These are phyloP conservation scores for Alethe castanea DNA, from an alignment of 2,113 vertebrate species.

Conservation along the genomic window DNA sequence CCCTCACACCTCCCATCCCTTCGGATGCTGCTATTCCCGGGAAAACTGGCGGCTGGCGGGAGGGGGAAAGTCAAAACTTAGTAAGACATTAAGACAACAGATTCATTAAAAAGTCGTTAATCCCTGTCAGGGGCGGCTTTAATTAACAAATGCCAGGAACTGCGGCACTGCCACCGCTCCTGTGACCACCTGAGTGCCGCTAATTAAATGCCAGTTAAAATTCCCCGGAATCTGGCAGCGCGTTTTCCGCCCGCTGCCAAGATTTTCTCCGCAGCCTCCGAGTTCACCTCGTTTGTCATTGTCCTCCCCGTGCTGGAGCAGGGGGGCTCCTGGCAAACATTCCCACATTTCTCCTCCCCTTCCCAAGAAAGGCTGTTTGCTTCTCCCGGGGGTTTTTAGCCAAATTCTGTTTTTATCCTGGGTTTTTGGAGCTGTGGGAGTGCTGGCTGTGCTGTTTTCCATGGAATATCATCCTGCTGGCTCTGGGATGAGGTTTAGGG, in stretches of 20 bases:
- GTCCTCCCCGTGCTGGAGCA: background rate
- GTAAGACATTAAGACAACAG: conserved; percentile 42
- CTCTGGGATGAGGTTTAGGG: background rate
- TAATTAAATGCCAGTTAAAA: conserved; percentile 66
- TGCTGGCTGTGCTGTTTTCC: background rate
- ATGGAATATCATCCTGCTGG: accelerated
- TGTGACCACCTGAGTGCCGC: conserved; percentile 51
- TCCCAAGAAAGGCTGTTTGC: background rate
- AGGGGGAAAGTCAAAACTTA: background rate
- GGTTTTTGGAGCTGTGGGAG: background rate
- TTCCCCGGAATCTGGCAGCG: conserved; percentile 58
- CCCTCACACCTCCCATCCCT: background rate
- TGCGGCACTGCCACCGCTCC: background rate
- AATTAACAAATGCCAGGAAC: conserved; percentile 61
- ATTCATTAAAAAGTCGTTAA: conserved; percentile 60
- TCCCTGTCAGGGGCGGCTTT: conserved; percentile 54
- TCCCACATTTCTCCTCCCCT: background rate
- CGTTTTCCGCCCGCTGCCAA: background rate
- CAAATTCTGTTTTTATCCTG: background rate
- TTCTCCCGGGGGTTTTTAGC: background rate
- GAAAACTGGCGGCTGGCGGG: accelerated
- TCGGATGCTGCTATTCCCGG: background rate
- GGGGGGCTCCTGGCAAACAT: background rate
- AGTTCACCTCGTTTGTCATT: conserved; percentile 46
- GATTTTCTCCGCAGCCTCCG: background rate